These are phyloP conservation scores for Drosophila pseudoobscura DNA, from an alignment of 1,140 invertebrate genomes.

Conservation along the genomic window DNA sequence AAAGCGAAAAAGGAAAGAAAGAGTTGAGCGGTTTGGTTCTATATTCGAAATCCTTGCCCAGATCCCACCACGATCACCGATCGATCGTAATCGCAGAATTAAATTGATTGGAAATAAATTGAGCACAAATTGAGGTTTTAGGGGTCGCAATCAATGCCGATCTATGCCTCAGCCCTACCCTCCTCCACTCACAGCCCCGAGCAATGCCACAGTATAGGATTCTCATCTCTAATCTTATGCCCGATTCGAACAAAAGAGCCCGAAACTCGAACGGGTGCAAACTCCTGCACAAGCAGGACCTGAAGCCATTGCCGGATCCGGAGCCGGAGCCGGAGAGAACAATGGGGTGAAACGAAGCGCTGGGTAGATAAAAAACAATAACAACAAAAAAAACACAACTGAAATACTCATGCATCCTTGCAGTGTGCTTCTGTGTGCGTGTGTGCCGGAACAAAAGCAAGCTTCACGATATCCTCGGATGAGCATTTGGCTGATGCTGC, in stretches of 20 bases:
- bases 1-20: too few relatives aligned
- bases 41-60: too few relatives aligned
- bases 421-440: constrained; percentile 18
- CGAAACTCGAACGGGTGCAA: constrained; percentile 9
- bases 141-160: constrained; percentile 16
- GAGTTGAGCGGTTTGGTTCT: too few relatives aligned
- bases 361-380: constrained; percentile 23
- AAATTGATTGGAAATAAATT: constrained; percentile 43
- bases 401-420: constrained; percentile 11
- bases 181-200: neutral
- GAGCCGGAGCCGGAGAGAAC: too few relatives aligned
- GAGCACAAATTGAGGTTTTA: constrained; percentile 20
- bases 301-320: too few relatives aligned
- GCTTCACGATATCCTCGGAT: constrained; percentile 69
- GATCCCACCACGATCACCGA: neutral
- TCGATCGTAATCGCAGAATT: neutral
- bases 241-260: constrained; percentile 1
- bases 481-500: constrained; percentile 69
- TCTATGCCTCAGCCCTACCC: constrained; percentile 13
- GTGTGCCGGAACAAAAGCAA: constrained; percentile 40
- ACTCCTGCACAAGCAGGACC: too few relatives aligned
- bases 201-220: too few relatives aligned
- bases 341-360: constrained; percentile 23
- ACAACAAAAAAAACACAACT: neutral
- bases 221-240: too few relatives aligned